phyloP scores from a whole-genome alignment of 2,113 vertebrate genomes.

The Edolisoma coerulescens region DNA sequence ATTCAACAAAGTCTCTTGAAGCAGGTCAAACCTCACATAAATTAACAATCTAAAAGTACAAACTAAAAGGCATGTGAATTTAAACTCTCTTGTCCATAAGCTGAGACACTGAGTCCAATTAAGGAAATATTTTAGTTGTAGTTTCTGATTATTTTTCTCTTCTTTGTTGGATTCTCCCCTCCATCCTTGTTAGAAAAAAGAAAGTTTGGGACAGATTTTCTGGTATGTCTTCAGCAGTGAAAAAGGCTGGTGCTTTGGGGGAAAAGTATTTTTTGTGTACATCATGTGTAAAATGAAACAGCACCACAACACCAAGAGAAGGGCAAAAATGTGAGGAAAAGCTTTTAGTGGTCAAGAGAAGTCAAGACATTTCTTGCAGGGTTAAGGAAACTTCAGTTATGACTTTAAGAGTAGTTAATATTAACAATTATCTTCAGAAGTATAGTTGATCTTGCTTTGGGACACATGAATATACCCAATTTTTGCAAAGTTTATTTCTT shows the following conservation, averaged over 20 bases:
- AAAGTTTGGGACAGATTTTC: neutral
- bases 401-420: neutral
- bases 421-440: neutral
- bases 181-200: neutral
- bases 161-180: neutral
- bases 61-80: neutral
- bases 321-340: neutral
- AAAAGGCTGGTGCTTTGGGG: neutral
- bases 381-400: neutral
- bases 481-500: neutral
- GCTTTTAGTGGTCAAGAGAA: neutral
- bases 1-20: neutral
- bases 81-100: neutral
- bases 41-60: neutral
- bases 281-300: neutral
- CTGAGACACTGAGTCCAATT: neutral
- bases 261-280: neutral
- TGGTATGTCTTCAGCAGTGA: neutral
- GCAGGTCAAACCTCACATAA: neutral
- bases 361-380: neutral
- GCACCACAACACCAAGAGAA: neutral
- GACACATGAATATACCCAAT: neutral
- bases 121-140: neutral
- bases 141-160: neutral
- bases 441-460: neutral